Evolutionary conservation across 2,797 vertebrate genomes (phyloP).

Genomic region (Crocodylus rhombifer): DNA sequence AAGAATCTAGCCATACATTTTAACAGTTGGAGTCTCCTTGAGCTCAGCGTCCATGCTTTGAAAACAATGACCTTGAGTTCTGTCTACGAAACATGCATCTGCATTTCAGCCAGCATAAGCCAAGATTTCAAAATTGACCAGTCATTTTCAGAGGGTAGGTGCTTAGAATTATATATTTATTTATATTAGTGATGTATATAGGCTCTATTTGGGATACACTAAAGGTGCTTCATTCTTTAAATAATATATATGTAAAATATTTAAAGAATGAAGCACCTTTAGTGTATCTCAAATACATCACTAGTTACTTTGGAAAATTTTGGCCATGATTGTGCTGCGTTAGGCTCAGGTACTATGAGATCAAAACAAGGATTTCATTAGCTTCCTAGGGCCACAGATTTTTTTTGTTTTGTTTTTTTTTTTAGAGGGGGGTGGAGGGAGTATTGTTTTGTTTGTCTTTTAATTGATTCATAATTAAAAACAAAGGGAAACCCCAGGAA

Average conservation of each 20-base stretch:
- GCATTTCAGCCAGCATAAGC: background rate
- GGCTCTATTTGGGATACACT: no score
- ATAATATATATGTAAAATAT: no score
- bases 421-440: background rate
- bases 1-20: no score
- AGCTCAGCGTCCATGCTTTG: background rate
- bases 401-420: background rate
- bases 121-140: background rate
- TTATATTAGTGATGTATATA: no score
- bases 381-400: no score
- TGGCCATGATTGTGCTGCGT: background rate
- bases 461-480: background rate
- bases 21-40: background rate
- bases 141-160: background rate
- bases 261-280: no score
- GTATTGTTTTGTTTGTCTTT: background rate
- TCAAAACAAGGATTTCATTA: background rate
- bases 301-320: accelerated
- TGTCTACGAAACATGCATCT: accelerated
- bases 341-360: background rate
- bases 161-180: background rate
- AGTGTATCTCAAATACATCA: background rate
- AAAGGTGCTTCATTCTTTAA: no score
- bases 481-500: conserved; percentile 2
- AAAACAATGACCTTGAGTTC: background rate